A percentile compares a stretch with the other conserved stretches of the same genome.
phyloP scores from a whole-genome alignment of 1,140 invertebrate genomes.

The Atta cephalotes region DNA sequence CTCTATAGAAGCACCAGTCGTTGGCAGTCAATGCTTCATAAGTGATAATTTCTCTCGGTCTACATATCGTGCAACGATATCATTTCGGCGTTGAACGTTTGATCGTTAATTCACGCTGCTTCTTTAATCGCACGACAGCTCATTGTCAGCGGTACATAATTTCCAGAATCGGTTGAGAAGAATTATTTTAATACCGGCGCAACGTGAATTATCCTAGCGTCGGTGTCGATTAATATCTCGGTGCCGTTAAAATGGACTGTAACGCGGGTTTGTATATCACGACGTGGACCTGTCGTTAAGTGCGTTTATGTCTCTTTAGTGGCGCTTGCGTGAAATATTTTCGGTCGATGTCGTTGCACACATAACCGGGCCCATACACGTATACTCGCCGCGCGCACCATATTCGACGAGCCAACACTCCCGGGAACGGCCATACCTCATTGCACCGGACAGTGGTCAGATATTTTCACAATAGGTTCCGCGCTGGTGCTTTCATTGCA shows the following conservation, averaged over 20 bases:
- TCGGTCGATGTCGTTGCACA: slow-evolving; percentile 60
- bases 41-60: background rate
- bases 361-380: slow-evolving; percentile 38
- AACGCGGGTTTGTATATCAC: slow-evolving; percentile 58
- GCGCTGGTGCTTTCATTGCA: slow-evolving; percentile 83
- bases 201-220: slow-evolving; percentile 40
- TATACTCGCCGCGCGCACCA: slow-evolving; percentile 46
- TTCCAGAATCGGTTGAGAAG: background rate
- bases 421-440: slow-evolving; percentile 80
- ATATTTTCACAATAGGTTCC: slow-evolving; percentile 85
- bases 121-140: slow-evolving; percentile 16
- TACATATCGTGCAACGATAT: background rate
- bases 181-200: slow-evolving; percentile 41
- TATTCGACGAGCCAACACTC: slow-evolving; percentile 75
- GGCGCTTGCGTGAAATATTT: slow-evolving; percentile 70
- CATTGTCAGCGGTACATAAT: slow-evolving; percentile 32
- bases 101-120: slow-evolving; percentile 14
- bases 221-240: slow-evolving; percentile 61
- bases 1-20: background rate
- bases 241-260: slow-evolving; percentile 60
- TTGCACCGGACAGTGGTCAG: slow-evolving; percentile 84
- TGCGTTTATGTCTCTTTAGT: slow-evolving; percentile 75
- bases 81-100: background rate
- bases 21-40: background rate
- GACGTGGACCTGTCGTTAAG: slow-evolving; percentile 72